Evolutionary conservation across 2,888 invertebrate species (phyloP), one percentile per base, ranked within the genome.

Genomic region (Phyto melanocephala): DNA sequence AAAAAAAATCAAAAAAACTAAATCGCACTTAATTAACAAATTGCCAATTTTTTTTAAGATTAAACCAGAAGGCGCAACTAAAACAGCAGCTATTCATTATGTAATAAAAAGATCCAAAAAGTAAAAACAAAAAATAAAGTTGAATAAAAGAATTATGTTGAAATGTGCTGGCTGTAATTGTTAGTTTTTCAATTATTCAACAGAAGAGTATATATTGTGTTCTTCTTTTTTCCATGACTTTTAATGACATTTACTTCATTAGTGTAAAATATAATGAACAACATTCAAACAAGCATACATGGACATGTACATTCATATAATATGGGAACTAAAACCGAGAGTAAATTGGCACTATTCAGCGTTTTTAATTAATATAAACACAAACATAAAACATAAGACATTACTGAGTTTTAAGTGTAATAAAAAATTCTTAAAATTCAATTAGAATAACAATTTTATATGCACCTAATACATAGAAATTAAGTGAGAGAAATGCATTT

Each of bases 211-310:
- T 22, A 28, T 42, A 3, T 45, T 33, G n/a, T 37, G 22, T 52
- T 52, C 1, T 24, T 52, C 5, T n/a, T 22, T 13, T 24, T 52
- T 24, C 37, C 6, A 6, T 28, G 6, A 6, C 6, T 11, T 54
- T 65, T 50, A 24, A 40, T 52, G 67, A 37, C 52, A 67, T 52
- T 52, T 40, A 33, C 15, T 40, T 40, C 28, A 62, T 72, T 50
- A 71, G 37, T 47, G 60, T 50, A 24, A 60, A 13, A 33, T 47
- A 37, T 58, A 2, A 24, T 40, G 24, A 24, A 13, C 24, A 13
- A 24, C n/a, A 62, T 42, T 22, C 33, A 24, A 6, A 20, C 15
- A 28, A 28, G 6, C 28, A 28, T 6, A 28, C 6, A 5, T 28
- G 4, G 28, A n/a, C n/a, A n/a, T n/a, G n/a, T n/a, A n/a, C n/a